These are phyloP conservation scores for Odontocerum albicorne DNA, from an alignment of 2,888 invertebrate species.

Conservation along the genomic window DNA sequence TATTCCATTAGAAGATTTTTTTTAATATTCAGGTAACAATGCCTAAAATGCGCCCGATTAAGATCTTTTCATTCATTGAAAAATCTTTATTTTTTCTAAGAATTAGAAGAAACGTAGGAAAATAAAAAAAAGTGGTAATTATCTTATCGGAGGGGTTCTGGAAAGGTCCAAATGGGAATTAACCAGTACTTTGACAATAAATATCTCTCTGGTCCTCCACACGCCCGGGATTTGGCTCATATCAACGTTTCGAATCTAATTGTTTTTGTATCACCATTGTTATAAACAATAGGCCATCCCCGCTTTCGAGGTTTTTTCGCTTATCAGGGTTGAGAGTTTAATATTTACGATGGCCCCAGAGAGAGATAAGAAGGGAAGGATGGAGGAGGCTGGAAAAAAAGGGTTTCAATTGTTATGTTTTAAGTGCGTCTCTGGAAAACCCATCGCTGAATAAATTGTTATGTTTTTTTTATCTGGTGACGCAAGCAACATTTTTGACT, in stretches of 20 bases:
- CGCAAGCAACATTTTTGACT: too few relatives aligned
- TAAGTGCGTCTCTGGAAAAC: too few relatives aligned
- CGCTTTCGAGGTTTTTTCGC: slow-evolving; percentile 22
- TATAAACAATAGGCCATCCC: slow-evolving; percentile 31
- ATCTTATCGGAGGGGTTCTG: too few relatives aligned
- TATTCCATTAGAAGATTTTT: too few relatives aligned
- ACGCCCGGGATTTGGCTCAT: slow-evolving; percentile 17
- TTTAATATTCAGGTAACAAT: too few relatives aligned
- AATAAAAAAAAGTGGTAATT: too few relatives aligned
- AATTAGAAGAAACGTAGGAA: too few relatives aligned
- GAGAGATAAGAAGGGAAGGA: slow-evolving; percentile 29
- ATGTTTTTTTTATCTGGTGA: too few relatives aligned
- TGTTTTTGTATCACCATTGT: slow-evolving; percentile 36
- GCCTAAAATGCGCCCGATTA: too few relatives aligned
- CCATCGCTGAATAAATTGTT: too few relatives aligned
- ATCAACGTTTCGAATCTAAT: slow-evolving; percentile 32
- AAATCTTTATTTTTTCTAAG: too few relatives aligned
- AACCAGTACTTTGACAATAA: slow-evolving; percentile 22
- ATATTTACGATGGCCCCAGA: slow-evolving; percentile 30
- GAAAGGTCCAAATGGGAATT: neutral
- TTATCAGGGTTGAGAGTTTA: slow-evolving; percentile 25
- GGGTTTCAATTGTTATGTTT: slow-evolving; percentile 29
- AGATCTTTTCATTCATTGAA: too few relatives aligned
- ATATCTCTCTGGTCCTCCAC: slow-evolving; percentile 29
- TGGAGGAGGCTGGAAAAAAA: slow-evolving; percentile 27